A percentile compares a stretch with the other conserved stretches of the same genome.
Evolutionary conservation across 2,888 invertebrate species (phyloP).

Genomic region (Diarsia brunnea): DNA sequence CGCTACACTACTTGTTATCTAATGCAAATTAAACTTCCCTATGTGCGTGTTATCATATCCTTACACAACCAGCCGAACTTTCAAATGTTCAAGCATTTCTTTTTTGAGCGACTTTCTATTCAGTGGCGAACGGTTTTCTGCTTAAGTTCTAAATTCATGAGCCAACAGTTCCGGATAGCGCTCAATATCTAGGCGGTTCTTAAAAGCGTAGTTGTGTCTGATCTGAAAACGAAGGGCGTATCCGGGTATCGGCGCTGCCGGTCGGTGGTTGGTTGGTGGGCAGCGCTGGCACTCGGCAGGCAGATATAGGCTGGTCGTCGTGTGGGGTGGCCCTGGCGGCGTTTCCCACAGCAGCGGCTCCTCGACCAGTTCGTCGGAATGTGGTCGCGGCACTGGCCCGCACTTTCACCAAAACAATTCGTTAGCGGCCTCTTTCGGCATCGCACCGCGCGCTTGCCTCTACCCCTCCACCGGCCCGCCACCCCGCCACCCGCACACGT

Average conservation of each 20-base stretch:
- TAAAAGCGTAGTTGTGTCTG: constrained; percentile 13
- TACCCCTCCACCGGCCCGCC: constrained; percentile 79
- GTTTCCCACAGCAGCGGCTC: constrained; percentile 91
- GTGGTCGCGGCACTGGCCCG: constrained; percentile 90
- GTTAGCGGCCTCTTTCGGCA: constrained; percentile 90
- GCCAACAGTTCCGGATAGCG: constrained; percentile 22
- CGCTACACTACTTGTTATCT: constrained; percentile 75
- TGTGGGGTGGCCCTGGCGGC: constrained; percentile 88
- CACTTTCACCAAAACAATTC: constrained; percentile 91
- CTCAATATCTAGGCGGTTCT: constrained; percentile 26
- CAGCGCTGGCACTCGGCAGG: constrained; percentile 69
- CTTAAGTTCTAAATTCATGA: constrained; percentile 47
- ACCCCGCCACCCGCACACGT: constrained; percentile 85
- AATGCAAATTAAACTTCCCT: constrained; percentile 77
- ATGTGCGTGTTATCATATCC: constrained; percentile 76
- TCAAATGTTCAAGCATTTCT: constrained; percentile 66
- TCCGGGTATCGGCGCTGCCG: constrained; percentile 33
- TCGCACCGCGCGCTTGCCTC: constrained; percentile 83
- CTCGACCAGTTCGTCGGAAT: constrained; percentile 90
- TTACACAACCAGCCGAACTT: constrained; percentile 73
- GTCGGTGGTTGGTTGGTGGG: constrained; percentile 63
- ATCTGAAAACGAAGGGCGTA: constrained; percentile 29
- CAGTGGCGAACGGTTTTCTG: constrained; percentile 51
- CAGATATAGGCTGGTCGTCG: constrained; percentile 83
- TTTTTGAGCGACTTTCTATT: constrained; percentile 65